phyloP scores from a whole-genome alignment of 2,797 vertebrate species.

The Enteromius afrohamiltoni region DNA sequence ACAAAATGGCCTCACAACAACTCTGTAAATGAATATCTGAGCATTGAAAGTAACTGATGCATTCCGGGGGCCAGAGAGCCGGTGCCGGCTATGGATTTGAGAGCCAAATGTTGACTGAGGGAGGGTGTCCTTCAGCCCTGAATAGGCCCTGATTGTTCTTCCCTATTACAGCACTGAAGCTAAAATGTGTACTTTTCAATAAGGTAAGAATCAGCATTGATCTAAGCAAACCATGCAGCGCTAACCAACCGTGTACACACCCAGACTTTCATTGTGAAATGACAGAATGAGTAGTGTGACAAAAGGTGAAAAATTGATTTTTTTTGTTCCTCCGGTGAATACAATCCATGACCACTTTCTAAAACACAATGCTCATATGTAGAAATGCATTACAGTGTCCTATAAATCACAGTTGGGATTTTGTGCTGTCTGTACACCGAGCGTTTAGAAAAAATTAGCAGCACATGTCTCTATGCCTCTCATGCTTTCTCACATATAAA shows the following conservation, averaged over 20 bases:
- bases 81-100: constrained; percentile 49
- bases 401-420: constrained; percentile 40
- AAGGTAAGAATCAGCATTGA: constrained; percentile 69
- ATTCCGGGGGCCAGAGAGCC: constrained; percentile 49
- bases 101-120: constrained; percentile 74
- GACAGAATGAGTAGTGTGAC: constrained; percentile 47
- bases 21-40: constrained; percentile 53
- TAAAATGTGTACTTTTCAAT: constrained; percentile 70
- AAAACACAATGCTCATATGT: constrained; percentile 41
- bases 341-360: constrained; percentile 28
- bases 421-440: constrained; percentile 18
- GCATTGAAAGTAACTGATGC: constrained; percentile 56
- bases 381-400: constrained; percentile 35
- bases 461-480: not conserved
- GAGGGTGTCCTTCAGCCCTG: constrained; percentile 67
- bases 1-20: constrained; percentile 32
- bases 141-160: constrained; percentile 76
- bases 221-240: constrained; percentile 65
- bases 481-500: not conserved
- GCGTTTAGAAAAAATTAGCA: not conserved
- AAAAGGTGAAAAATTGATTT: constrained; percentile 35
- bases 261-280: constrained; percentile 50
- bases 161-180: constrained; percentile 61
- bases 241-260: constrained; percentile 47
- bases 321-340: constrained; percentile 19